A percentile compares a stretch with the other conserved stretches of the same genome.
Evolutionary conservation across 2,797 vertebrate genomes (phyloP).

Genomic region (Propithecus deckenii): DNA sequence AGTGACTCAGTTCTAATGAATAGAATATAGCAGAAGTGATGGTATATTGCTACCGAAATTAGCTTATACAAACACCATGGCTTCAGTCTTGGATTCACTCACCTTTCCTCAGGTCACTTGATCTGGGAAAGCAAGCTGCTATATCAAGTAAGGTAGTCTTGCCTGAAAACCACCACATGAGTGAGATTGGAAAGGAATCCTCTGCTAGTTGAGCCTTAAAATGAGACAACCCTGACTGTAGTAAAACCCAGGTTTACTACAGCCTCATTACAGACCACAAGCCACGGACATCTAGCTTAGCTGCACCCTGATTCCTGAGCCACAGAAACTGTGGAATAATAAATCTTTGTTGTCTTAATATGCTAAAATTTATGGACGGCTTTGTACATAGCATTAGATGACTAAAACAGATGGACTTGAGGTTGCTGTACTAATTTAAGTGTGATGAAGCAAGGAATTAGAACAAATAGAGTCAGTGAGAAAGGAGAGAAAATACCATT

Average conservation of each 20-base stretch:
- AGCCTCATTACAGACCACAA: background rate
- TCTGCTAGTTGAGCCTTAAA: background rate
- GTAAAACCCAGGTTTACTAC: background rate
- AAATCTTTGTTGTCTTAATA: background rate
- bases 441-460: background rate
- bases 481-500: background rate
- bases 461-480: background rate
- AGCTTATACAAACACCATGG: background rate
- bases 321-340: background rate
- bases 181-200: background rate
- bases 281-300: background rate
- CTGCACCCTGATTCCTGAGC: background rate
- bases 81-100: background rate
- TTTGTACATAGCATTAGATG: background rate
- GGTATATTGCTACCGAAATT: background rate
- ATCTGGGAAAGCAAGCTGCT: background rate
- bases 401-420: background rate
- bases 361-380: background rate
- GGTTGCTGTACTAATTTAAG: background rate
- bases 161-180: background rate
- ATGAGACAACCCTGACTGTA: background rate
- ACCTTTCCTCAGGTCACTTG: background rate
- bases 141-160: fast-evolving
- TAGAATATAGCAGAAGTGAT: background rate
- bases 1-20: background rate